phyloP scores from a whole-genome alignment of 2,113 vertebrate species.

The Siniperca chuatsi region DNA sequence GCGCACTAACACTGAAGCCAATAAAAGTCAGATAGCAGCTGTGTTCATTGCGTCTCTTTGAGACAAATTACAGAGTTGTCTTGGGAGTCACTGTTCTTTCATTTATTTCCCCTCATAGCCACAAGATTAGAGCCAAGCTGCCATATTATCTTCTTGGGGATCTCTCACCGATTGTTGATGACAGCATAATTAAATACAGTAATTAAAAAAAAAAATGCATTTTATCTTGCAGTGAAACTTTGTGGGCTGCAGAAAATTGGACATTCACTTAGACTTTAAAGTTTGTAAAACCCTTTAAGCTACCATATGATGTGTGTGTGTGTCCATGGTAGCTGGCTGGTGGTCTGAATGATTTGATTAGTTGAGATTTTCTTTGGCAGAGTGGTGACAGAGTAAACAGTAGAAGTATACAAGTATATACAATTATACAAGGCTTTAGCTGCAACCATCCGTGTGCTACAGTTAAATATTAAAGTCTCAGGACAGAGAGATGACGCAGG shows the following conservation, averaged over 20 bases:
- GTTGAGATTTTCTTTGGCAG: conserved; percentile 39
- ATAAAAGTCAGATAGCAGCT: conserved; percentile 58
- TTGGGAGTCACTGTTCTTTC: conserved; percentile 53
- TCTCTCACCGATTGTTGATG: conserved; percentile 52
- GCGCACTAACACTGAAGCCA: conserved; percentile 26
- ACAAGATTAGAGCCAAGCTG: conserved; percentile 56
- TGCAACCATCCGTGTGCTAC: neutral
- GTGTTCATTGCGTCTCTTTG: conserved; percentile 51
- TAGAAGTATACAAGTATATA: conserved; percentile 25
- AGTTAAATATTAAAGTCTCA: conserved; percentile 20
- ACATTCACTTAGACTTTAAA: conserved; percentile 20
- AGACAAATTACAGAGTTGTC: conserved; percentile 63
- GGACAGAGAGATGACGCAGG: conserved; percentile 5
- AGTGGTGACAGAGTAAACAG: conserved; percentile 18
- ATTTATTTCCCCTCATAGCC: conserved; percentile 58
- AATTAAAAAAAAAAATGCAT: conserved; percentile 12
- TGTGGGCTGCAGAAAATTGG: conserved; percentile 45
- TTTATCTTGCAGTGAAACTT: conserved; percentile 36
- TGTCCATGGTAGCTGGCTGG: conserved; percentile 27
- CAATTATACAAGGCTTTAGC: neutral
- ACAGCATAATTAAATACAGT: conserved; percentile 66
- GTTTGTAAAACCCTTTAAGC: conserved; percentile 40
- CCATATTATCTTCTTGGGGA: conserved; percentile 54
- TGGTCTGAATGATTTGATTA: conserved; percentile 38
- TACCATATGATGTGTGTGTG: conserved; percentile 13